phyloP scores from a whole-genome alignment of 2,113 vertebrate species.

The Trinectes maculatus region DNA sequence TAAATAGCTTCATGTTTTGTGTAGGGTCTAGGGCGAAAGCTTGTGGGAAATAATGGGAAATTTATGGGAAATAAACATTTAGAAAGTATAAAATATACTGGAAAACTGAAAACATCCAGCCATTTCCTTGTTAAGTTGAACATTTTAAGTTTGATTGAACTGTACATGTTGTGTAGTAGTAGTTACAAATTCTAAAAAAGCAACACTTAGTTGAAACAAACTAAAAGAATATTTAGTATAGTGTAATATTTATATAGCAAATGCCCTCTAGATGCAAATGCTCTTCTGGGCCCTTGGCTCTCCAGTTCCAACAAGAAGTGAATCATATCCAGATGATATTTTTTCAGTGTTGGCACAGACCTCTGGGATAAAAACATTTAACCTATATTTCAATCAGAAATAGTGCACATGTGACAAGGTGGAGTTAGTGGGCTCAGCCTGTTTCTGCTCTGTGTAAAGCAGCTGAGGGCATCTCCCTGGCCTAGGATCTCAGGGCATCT shows the following conservation, averaged over 20 bases:
- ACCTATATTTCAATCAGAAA: slow-evolving; percentile 31
- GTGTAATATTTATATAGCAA: too few species aligned
- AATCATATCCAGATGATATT: slow-evolving; percentile 10
- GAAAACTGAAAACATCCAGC: too few species aligned
- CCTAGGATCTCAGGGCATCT: slow-evolving; percentile 75
- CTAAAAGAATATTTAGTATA: too few species aligned
- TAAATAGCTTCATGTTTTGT: too few species aligned
- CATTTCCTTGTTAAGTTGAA: too few species aligned
- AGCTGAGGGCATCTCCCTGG: slow-evolving; percentile 57
- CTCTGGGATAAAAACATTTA: slow-evolving; percentile 20
- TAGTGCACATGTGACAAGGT: slow-evolving; percentile 15
- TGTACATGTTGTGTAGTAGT: too few species aligned
- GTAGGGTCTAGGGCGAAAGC: too few species aligned
- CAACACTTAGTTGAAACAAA: too few species aligned
- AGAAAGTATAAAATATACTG: background rate
- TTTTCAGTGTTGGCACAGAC: background rate
- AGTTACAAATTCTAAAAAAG: too few species aligned
- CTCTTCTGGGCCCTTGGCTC: background rate
- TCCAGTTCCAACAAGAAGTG: background rate
- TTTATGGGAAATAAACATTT: background rate
- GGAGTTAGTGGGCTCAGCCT: slow-evolving; percentile 27
- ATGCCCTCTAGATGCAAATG: slow-evolving; percentile 5
- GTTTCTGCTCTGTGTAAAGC: slow-evolving; percentile 27
- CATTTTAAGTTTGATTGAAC: too few species aligned
- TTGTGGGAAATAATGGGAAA: background rate